Evolutionary conservation across 53 echinoderm and acorn worm genomes (phyloP), one percentile per base, ranked within the genome.

Genomic region (Astropecten irregularis): DNA sequence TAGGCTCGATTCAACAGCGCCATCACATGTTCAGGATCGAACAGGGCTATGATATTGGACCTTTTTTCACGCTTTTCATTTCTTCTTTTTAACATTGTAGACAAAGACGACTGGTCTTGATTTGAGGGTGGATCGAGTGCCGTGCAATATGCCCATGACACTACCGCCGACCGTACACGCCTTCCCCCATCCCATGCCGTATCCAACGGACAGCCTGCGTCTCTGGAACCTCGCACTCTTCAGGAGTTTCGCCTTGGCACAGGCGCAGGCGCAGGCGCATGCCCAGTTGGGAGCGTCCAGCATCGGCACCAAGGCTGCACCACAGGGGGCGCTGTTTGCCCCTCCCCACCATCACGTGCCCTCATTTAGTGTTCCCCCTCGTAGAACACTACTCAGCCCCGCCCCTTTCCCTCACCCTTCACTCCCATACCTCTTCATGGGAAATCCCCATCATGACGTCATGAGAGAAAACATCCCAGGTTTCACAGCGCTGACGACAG

Each of bases 141-240:
- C n/a, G n/a, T n/a, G n/a, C n/a, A n/a, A 42, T 11, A 42, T 6
- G 42, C 42, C 11, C 42, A 42, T 42, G 6, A 42, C 6, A 58
- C 10, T 58, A 28, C 58, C 28, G 58, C 58, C 42, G 6, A 8
- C 42, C 6, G 11, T 11, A 11, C 11, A 6, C 6, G 11, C 42
- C 42, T 42, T 11, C 42, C 42, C 42, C 42, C 42, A 32, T 49
- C 32, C 4, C 69, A 3, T 27, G 20, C 49, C 13, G 71, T 50
- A 71, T 14, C 71, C 71, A 13, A 31, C 50, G 33, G 71, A 71
- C 51, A 48, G n/a, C 49, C 27, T 26, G 2, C 68, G 46, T 25
- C 50, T 50, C 26, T 49, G 71, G 50, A 71, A 52, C 4, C 71
- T 71, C 71, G 51, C 49, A 32, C 71, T 71, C 29, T 34, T 71